These are phyloP conservation scores for Leptinotarsa haldemani DNA, from an alignment of 2,888 invertebrate genomes.

Conservation along the genomic window DNA sequence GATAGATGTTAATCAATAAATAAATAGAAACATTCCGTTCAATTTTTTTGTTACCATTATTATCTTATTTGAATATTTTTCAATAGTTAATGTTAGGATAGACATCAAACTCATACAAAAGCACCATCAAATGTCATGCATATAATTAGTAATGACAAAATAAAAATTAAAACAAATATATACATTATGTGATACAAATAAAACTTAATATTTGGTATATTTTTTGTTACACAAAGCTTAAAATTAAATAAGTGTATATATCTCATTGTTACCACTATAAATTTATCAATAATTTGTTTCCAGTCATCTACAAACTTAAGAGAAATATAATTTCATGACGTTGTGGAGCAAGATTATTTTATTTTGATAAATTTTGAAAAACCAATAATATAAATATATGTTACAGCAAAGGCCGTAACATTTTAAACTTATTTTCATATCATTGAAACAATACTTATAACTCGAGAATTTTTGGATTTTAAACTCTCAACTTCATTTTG, in stretches of 20 bases:
- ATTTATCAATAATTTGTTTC: not conserved
- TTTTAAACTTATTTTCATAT: too few species aligned
- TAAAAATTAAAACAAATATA: not conserved
- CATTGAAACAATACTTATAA: too few species aligned
- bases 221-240: not conserved
- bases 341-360: not conserved
- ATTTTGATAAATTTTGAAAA: too few species aligned
- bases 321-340: not conserved
- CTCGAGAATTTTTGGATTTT: too few species aligned
- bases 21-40: too few species aligned
- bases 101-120: not conserved
- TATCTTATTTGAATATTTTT: too few species aligned
- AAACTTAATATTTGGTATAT: conserved; percentile 7
- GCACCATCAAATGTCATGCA: not conserved
- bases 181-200: not conserved
- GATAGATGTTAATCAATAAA: too few species aligned
- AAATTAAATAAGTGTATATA: not conserved
- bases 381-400: too few species aligned
- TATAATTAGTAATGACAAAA: not conserved
- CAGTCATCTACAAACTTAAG: not conserved
- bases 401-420: too few species aligned
- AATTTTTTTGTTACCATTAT: too few species aligned
- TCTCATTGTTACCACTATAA: not conserved
- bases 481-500: too few species aligned
- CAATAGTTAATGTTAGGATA: not conserved